phyloP scores from a whole-genome alignment of 1,140 invertebrate genomes.

The Cydia pomonella region DNA sequence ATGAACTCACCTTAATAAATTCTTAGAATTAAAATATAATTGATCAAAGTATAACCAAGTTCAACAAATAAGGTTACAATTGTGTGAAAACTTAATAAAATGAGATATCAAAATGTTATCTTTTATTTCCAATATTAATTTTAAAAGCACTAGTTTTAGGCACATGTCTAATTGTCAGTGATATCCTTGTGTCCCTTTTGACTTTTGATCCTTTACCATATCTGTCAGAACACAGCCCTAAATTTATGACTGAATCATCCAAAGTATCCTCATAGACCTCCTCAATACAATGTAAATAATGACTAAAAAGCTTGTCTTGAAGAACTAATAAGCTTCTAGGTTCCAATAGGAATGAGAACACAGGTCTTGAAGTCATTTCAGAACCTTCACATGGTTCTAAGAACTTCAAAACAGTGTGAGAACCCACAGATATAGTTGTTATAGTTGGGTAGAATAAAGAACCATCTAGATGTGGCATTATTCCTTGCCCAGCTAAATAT shows the following conservation, averaged over 20 bases:
- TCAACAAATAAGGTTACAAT: background rate
- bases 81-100: slow-evolving; percentile 24
- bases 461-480: slow-evolving; percentile 97
- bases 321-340: slow-evolving; percentile 93
- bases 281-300: slow-evolving; percentile 94
- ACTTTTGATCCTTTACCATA: slow-evolving; percentile 82
- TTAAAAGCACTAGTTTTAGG: slow-evolving; percentile 86
- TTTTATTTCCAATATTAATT: slow-evolving; percentile 87
- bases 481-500: slow-evolving; percentile 95
- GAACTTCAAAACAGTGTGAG: slow-evolving; percentile 94
- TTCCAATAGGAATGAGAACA: slow-evolving; percentile 90
- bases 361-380: slow-evolving; percentile 49
- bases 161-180: slow-evolving; percentile 96
- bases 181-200: slow-evolving; percentile 88
- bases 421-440: slow-evolving; percentile 95
- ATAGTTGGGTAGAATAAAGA: slow-evolving; percentile 96
- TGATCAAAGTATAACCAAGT: too few relatives aligned
- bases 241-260: slow-evolving; percentile 85
- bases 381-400: slow-evolving; percentile 79
- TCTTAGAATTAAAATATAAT: too few relatives aligned
- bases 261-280: slow-evolving; percentile 88
- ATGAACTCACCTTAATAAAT: too few relatives aligned
- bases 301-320: slow-evolving; percentile 90
- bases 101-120: slow-evolving; percentile 66
- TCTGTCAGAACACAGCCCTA: slow-evolving; percentile 81